A percentile compares a stretch with the other conserved stretches of the same genome.
phyloP scores from a whole-genome alignment of 2,113 vertebrate genomes.

The Haliaeetus leucogaster region DNA sequence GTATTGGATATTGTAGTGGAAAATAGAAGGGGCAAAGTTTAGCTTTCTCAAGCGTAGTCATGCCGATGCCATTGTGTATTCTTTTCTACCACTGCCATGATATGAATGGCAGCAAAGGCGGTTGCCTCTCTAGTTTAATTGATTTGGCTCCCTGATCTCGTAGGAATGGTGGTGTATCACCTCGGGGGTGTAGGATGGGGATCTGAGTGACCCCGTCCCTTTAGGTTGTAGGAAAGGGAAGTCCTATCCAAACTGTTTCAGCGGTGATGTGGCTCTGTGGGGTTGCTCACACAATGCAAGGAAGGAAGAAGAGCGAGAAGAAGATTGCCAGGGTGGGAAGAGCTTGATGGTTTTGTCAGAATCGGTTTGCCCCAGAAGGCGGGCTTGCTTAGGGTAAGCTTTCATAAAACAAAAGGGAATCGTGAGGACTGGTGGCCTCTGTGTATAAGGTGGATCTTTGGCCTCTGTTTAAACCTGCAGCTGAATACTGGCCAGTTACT shows the following conservation, averaged over 20 bases:
- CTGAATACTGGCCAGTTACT: neutral
- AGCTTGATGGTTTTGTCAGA: neutral
- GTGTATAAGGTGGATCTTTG: neutral
- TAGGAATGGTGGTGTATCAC: neutral
- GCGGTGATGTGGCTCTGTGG: neutral
- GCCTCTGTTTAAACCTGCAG: neutral
- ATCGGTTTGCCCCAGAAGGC: neutral
- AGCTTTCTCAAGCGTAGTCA: neutral
- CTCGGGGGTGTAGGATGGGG: neutral
- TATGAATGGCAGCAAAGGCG: neutral
- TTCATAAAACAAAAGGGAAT: neutral
- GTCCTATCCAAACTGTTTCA: slow-evolving; percentile 17
- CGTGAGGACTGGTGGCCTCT: neutral
- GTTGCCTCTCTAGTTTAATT: neutral
- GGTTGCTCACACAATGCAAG: slow-evolving; percentile 22
- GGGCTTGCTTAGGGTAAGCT: neutral
- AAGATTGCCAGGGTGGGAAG: neutral
- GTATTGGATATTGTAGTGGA: neutral
- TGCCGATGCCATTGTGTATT: neutral
- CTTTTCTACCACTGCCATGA: neutral
- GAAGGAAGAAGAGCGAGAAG: slow-evolving; percentile 34
- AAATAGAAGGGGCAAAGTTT: neutral
- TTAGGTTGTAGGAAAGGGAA: slow-evolving; percentile 7
- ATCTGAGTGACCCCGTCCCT: neutral
- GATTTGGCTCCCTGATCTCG: neutral